These are phyloP conservation scores for Syngnathus scovelli DNA, from an alignment of 2,113 vertebrate genomes.

Conservation along the genomic window DNA sequence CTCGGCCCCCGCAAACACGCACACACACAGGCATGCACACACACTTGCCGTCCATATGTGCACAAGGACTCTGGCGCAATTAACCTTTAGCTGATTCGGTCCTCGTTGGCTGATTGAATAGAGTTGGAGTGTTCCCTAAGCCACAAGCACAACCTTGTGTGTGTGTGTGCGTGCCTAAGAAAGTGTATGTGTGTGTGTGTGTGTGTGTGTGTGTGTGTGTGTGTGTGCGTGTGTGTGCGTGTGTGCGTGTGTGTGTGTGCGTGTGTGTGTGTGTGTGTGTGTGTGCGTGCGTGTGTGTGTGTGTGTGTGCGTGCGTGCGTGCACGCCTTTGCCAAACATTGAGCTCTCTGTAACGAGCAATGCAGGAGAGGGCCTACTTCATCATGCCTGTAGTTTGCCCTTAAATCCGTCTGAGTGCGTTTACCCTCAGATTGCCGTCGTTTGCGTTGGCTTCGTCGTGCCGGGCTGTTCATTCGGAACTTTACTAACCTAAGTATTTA, in stretches of 20 bases:
- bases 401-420: slow-evolving; percentile 15
- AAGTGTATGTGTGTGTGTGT: slow-evolving; percentile 7
- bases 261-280: slow-evolving; percentile 16
- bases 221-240: neutral
- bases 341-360: slow-evolving; percentile 25
- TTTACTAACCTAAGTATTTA: neutral
- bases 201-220: slow-evolving; percentile 11
- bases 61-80: slow-evolving; percentile 63
- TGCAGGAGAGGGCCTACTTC: slow-evolving; percentile 4
- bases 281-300: slow-evolving; percentile 7
- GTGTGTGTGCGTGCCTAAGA: slow-evolving; percentile 31
- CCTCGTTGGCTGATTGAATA: slow-evolving; percentile 60
- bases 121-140: slow-evolving; percentile 61
- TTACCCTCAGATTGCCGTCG: slow-evolving; percentile 11
- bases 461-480: slow-evolving; percentile 18
- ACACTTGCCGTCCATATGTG: slow-evolving; percentile 47
- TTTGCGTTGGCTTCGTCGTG: slow-evolving; percentile 22
- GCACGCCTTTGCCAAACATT: slow-evolving; percentile 1
- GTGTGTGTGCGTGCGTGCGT: slow-evolving; percentile 3
- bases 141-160: slow-evolving; percentile 53
- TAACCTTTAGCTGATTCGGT: slow-evolving; percentile 67
- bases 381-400: slow-evolving; percentile 18
- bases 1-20: slow-evolving; percentile 38
- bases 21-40: slow-evolving; percentile 26
- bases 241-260: slow-evolving; percentile 25